Percentiles rank a stretch among this genome's conserved stretches.
Conservation (phyloP, 2,888 invertebrate species). For the Tineola bisselliella region DNA sequence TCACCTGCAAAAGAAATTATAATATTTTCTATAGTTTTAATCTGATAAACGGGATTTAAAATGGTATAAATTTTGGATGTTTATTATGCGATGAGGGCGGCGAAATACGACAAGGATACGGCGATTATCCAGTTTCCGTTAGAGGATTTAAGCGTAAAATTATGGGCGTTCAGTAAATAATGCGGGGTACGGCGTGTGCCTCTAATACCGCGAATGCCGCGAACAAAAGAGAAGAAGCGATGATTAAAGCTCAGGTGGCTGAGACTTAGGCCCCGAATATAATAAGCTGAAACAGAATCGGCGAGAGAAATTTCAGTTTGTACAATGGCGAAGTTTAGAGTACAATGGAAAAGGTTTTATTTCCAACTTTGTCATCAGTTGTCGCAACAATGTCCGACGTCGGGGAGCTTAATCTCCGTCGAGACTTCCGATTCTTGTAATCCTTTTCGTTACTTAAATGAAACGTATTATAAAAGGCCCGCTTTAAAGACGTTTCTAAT, state of each 20-base stretch:
- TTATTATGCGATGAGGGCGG: background rate
- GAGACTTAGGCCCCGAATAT: constrained; percentile 23
- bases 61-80: background rate
- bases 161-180: constrained; percentile 15
- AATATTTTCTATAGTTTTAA: background rate
- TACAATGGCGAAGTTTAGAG: constrained; percentile 14
- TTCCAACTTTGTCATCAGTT: constrained; percentile 13
- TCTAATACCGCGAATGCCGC: constrained; percentile 17
- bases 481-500: background rate
- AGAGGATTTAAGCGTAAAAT: constrained; percentile 15
- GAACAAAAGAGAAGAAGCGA: constrained; percentile 14
- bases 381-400: constrained; percentile 13
- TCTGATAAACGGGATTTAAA: constrained; percentile 4
- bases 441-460: constrained; percentile 13
- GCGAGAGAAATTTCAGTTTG: constrained; percentile 11
- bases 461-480: background rate
- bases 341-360: constrained; percentile 13
- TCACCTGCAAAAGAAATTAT: background rate
- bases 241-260: constrained; percentile 29
- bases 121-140: constrained; percentile 14
- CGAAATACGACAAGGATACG: constrained; percentile 11
- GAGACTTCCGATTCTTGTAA: constrained; percentile 15
- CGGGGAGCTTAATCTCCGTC: constrained; percentile 13
- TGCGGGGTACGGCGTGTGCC: constrained; percentile 11
- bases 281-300: constrained; percentile 27